Conservation (phyloP, 2,888 invertebrate species). For the Ornithoptera priamus region DNA sequence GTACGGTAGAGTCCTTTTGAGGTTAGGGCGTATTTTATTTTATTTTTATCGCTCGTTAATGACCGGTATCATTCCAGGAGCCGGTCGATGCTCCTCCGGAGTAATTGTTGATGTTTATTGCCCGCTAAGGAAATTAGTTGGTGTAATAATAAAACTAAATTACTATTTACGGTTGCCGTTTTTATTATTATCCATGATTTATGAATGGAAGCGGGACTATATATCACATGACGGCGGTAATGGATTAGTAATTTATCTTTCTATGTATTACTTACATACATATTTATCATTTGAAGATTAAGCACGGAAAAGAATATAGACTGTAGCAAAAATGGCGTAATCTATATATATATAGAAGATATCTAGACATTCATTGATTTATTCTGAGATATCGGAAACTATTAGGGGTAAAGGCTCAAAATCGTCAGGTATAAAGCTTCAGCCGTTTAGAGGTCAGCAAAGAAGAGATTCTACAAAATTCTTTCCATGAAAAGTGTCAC, state of each 20-base stretch:
- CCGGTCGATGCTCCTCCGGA: conserved; percentile 16
- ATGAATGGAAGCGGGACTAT: not conserved
- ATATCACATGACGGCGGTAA: not conserved
- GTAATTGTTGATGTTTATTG: conserved; percentile 31
- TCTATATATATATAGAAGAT: too few species aligned
- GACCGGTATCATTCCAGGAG: conserved; percentile 25
- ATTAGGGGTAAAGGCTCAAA: too few species aligned
- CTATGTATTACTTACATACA: too few species aligned
- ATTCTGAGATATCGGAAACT: too few species aligned
- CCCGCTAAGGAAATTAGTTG: conserved; percentile 28
- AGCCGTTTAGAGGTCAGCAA: too few species aligned
- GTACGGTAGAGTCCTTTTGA: conserved; percentile 11
- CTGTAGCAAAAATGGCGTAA: too few species aligned
- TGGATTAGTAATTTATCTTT: not conserved
- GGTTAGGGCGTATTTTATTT: conserved; percentile 26
- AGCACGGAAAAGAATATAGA: too few species aligned
- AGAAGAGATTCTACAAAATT: too few species aligned
- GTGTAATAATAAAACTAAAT: conserved; percentile 28
- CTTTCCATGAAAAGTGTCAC: too few species aligned
- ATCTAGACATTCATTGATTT: too few species aligned
- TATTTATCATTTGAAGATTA: too few species aligned
- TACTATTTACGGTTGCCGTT: conserved; percentile 28
- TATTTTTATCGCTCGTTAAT: conserved; percentile 29
- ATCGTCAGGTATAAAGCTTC: too few species aligned
- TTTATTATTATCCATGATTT: conserved; percentile 27